Conservation (phyloP, 2,888 invertebrate genomes). For the Hoplodrina ambigua region DNA sequence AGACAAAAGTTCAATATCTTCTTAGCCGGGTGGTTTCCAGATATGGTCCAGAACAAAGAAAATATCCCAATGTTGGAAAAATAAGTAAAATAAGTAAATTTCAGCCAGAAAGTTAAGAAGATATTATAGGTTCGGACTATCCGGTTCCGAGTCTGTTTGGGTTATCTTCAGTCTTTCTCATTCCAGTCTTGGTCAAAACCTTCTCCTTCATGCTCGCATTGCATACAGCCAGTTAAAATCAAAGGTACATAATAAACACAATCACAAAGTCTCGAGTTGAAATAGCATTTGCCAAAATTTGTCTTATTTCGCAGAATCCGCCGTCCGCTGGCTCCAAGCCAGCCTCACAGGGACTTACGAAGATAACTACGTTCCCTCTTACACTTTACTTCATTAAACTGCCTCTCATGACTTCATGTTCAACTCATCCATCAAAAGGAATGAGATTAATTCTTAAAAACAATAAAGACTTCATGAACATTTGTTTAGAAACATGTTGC, state of each 20-base stretch:
- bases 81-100: no score
- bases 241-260: conserved; percentile 37
- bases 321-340: conserved; percentile 63
- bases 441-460: conserved; percentile 39
- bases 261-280: conserved; percentile 55
- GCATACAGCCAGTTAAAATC: conserved; percentile 12
- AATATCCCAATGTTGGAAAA: no score
- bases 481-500: background rate
- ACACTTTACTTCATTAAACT: conserved; percentile 59
- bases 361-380: conserved; percentile 57
- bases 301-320: conserved; percentile 61
- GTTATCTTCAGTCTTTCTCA: background rate
- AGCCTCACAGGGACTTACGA: conserved; percentile 55
- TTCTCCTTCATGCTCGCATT: background rate
- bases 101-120: no score
- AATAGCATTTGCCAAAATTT: conserved; percentile 65
- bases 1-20: no score
- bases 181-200: background rate
- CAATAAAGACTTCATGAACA: conserved; percentile 13
- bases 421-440: conserved; percentile 41
- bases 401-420: conserved; percentile 48
- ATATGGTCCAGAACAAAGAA: no score
- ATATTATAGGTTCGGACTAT: no score
- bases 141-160: no score
- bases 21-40: no score